Evolutionary conservation across 2,797 vertebrate genomes (phyloP).

Genomic region (Alectoris magna): DNA sequence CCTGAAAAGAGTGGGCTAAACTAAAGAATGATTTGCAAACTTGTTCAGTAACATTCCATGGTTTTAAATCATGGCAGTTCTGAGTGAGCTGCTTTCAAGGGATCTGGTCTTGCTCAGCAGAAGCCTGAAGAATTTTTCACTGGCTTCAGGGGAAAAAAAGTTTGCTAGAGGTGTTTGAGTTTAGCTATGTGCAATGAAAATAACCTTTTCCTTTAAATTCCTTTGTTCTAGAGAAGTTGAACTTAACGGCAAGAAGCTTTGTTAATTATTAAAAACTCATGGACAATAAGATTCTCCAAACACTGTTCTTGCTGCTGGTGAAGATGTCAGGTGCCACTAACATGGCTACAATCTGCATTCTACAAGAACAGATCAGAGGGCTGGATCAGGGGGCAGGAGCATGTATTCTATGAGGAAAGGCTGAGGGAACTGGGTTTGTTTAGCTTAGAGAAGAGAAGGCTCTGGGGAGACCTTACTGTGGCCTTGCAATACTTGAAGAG

Average conservation of each 20-base stretch:
- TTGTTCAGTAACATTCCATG: not conserved
- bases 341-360: not conserved
- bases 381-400: too few relatives aligned
- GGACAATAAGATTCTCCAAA: not conserved
- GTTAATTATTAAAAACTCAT: not conserved
- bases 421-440: too few relatives aligned
- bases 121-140: not conserved
- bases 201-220: not conserved
- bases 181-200: not conserved
- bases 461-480: too few relatives aligned
- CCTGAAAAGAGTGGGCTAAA: not conserved
- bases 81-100: not conserved
- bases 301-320: not conserved
- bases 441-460: too few relatives aligned
- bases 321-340: not conserved
- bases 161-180: not conserved
- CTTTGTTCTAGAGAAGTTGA: not conserved
- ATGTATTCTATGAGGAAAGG: too few relatives aligned
- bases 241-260: accelerated
- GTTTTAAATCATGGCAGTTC: not conserved
- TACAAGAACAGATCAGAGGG: not conserved
- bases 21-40: not conserved
- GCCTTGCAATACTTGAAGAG: too few relatives aligned
- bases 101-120: not conserved
- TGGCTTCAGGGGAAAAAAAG: not conserved